Conservation (phyloP, 2,888 invertebrate species). For the Melieria picta region DNA sequence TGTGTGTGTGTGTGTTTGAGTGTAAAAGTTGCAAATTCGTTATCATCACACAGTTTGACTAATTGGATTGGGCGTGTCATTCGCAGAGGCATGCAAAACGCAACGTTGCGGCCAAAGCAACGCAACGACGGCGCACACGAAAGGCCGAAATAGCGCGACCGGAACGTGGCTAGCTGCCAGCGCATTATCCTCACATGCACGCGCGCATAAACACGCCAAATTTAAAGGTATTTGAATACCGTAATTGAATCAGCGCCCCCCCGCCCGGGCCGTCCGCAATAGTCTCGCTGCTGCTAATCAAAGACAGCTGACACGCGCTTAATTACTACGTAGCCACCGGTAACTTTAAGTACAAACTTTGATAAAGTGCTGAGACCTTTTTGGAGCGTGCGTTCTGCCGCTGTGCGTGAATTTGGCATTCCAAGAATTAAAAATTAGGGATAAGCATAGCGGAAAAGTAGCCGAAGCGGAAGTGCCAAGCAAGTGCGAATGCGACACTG, state of each 20-base stretch:
- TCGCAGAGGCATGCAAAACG: not conserved
- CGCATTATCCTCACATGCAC: not conserved
- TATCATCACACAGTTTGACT: not conserved
- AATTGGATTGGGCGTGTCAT: conserved; percentile 23
- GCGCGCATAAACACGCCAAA: not conserved
- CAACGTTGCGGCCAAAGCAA: no score
- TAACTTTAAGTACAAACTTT: no score
- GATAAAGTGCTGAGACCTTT: no score
- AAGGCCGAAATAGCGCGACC: not conserved
- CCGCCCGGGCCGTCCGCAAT: not conserved
- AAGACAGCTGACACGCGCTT: no score
- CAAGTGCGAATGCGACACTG: no score
- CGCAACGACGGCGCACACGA: not conserved
- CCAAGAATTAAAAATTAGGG: not conserved
- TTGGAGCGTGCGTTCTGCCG: no score
- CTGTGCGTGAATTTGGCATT: not conserved
- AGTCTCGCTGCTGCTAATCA: no score
- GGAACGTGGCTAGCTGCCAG: not conserved
- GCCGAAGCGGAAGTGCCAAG: not conserved
- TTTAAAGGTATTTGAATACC: no score
- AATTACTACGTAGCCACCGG: no score
- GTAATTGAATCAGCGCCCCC: not conserved
- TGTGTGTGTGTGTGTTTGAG: not conserved
- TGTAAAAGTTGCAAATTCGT: conserved; percentile 20
- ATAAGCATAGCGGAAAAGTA: not conserved